Conservation (phyloP, 1,140 invertebrate genomes). For the Ips nitidus region DNA sequence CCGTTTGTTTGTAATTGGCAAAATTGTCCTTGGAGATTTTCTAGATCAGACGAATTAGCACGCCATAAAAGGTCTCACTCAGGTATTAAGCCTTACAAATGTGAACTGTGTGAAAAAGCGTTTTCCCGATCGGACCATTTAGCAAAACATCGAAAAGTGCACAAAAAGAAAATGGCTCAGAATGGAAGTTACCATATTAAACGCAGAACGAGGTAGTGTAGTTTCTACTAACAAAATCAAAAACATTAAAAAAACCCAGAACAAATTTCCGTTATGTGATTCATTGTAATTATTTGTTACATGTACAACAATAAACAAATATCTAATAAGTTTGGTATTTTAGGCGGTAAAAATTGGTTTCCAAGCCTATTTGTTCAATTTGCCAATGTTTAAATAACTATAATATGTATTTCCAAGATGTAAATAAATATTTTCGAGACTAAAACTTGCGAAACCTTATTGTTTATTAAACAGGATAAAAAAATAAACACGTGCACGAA, state of each 20-base stretch:
- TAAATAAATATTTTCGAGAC: no score
- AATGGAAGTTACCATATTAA: conserved; percentile 49
- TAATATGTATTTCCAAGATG: no score
- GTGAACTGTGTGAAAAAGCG: conserved; percentile 78
- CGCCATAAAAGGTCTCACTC: conserved; percentile 80
- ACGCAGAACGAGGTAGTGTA: conserved; percentile 39
- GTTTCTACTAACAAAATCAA: not conserved
- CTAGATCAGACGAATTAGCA: conserved; percentile 89
- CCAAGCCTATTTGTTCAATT: no score
- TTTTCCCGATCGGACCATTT: conserved; percentile 90
- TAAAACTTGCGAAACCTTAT: no score
- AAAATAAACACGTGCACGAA: no score
- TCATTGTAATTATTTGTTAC: no score
- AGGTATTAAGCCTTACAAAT: conserved; percentile 84
- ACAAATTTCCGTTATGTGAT: not conserved
- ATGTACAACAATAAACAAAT: no score
- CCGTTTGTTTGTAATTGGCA: conserved; percentile 89
- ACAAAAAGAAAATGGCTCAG: conserved; percentile 61
- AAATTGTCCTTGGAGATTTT: conserved; percentile 92
- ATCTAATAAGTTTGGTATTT: no score
- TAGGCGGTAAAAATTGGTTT: no score
- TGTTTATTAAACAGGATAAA: no score
- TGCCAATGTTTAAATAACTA: no score
- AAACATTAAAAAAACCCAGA: conserved; percentile 11
- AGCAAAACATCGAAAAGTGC: conserved; percentile 86